Evolutionary conservation across 2,113 vertebrate genomes (phyloP), one percentile per base, ranked within the genome.

Genomic region (Peromyscus polionotus): DNA sequence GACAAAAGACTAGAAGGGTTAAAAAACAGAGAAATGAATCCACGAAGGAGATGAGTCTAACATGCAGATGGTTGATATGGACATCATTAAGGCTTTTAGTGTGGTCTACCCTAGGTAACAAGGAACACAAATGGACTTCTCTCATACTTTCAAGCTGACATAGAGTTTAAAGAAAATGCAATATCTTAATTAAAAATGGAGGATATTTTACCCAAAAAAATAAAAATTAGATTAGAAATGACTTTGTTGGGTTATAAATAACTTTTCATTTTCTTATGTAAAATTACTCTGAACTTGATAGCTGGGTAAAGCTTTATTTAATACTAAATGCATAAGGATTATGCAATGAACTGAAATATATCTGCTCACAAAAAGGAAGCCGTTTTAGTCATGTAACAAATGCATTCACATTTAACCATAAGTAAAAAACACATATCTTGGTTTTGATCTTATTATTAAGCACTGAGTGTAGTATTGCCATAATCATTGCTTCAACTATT

Each of bases 211-310:
- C 14, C 36, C 3, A 93, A 87, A 63, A 63, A 77, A 89, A 67
- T 93, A 42, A 84, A 91, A 93, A 48, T 67, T 96, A 83, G 7
- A 80, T 73, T 70, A 77, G 8, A 91, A 81, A 73, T 79, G 1
- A 90, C 51, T 88, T 88, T 92, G 36, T 86, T 51, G 94, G 57
- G 26, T 48, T 79, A 13, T 54, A 89, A 92, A 94, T 94, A 61
- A 61, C 45, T 91, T 91, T 94, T 28, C n/a, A 89, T 85, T 89
- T 65, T 91, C 42, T 79, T 67, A 88, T 59, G 54, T 81, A 95
- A 91, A 86, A 75, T 84, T 1, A 33, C 2, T n/a, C 95, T 91
- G 22, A 28, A 92, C 75, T 59, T 90, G 54, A n/a, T 70, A 85
- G 9, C 70, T 36, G 91, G 63, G 81, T 93, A 63, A 93, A n/a